Base-by-base conservation (phyloP, 2,113 vertebrate genomes). In the Anser brachyrhynchus region DNA sequence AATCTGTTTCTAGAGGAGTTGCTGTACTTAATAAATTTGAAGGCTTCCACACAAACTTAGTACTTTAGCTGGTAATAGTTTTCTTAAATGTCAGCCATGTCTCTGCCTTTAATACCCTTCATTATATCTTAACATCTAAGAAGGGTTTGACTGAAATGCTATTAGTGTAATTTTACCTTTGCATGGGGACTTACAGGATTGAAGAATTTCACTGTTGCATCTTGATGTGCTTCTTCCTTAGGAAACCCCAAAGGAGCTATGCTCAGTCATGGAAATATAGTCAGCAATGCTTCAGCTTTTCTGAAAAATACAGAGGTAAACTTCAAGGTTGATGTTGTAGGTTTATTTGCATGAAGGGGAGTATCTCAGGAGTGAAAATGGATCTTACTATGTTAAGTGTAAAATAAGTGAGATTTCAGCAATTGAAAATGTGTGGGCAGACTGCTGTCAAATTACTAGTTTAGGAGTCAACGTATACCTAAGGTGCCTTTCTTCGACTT, bases 241-340 rank as follows among this genome's bases (percentile, higher is more conserved):
- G 99, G 99, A 97, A 98, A 98, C 84, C 99, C 99, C 44, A 99
- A 99, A 97, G 99, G 99, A 92, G 99, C 98, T 43, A 97, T 99
- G 98, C 96, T 99, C 70, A 99, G 99, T 73, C 99, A 99, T 90
- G 89, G 89, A 97, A 99, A 99, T 65, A 76, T 99, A 87, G 98
- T 99, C 97, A 97, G 98, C 97, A 99, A 99, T 96, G 97, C 98
- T 84, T 98, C 99, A 76, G 99, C 98, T 57, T 99, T 99, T 98
- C 92, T 99, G 89, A 99, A 98, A 98, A 43, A 98, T 13, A 99
- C 99, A 41, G 94, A 99, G 99, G 99, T 99, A 99, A 99, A 88
- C 26, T 19, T 37, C 41, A 18, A 87, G 57, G n/a, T 73, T 94
- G 87, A 82, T 2, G 1, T 3, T 59, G 14, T 43, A 46, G 10